Conservation (phyloP, 2,113 vertebrate genomes). For the Ophthalmolycus amberensis region DNA sequence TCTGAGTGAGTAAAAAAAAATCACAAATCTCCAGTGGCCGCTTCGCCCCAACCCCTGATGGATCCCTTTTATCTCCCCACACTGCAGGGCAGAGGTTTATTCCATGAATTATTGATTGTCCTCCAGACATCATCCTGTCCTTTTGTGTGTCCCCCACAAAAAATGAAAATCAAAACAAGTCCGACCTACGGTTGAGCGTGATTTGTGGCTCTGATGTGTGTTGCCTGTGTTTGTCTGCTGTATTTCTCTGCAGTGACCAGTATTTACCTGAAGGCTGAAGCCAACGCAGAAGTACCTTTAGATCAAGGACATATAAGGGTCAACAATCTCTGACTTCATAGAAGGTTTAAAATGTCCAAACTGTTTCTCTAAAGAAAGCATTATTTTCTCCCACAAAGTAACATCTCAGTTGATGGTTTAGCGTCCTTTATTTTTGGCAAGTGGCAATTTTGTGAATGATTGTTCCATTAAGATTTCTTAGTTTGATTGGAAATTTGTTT, state of each 20-base stretch:
- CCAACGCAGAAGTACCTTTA: not conserved
- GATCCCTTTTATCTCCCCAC: not conserved
- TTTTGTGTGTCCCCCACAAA: conserved; percentile 3
- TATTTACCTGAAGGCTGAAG: not conserved
- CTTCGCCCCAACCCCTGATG: not conserved
- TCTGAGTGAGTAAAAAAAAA: not conserved
- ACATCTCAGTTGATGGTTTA: too few species aligned
- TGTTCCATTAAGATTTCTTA: not conserved
- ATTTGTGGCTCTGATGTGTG: conserved; percentile 4
- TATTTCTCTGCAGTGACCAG: not conserved
- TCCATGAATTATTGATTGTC: conserved; percentile 24
- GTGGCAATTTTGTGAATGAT: not conserved
- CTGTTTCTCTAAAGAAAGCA: not conserved
- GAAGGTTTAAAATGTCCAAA: not conserved
- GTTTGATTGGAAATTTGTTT: not conserved
- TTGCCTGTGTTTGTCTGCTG: not conserved
- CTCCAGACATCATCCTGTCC: not conserved
- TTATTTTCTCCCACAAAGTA: not conserved
- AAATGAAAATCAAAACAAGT: conserved; percentile 9
- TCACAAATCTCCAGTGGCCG: not conserved
- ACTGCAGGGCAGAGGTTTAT: conserved; percentile 21
- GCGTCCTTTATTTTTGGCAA: not conserved
- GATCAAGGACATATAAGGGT: not conserved
- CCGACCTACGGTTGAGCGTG: not conserved
- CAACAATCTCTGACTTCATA: not conserved